phyloP scores from a whole-genome alignment of 2,113 vertebrate species.

The Psittacara wagleri region DNA sequence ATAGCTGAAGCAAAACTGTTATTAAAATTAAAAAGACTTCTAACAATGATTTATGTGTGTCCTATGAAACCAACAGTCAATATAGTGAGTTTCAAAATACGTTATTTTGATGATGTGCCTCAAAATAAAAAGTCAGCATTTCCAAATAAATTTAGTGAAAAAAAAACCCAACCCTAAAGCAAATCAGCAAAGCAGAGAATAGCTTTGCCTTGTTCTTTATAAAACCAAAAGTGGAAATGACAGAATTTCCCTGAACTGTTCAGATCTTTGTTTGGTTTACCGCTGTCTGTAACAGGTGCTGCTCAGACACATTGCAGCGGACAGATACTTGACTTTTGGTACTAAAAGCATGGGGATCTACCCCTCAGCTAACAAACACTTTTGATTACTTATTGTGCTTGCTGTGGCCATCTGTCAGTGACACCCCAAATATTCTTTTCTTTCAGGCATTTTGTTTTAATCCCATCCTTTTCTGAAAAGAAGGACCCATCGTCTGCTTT shows the following conservation, averaged over 20 bases:
- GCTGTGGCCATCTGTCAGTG: not conserved
- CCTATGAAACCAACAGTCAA: not conserved
- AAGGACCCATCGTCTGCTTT: not conserved
- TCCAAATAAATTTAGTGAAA: not conserved
- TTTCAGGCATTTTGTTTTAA: not conserved
- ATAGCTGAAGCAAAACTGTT: not conserved
- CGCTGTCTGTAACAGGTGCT: not conserved
- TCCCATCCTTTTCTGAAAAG: not conserved
- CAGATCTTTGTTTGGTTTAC: not conserved
- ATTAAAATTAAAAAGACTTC: not conserved
- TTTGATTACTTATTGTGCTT: not conserved
- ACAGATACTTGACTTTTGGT: not conserved
- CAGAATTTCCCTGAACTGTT: not conserved
- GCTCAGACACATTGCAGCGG: fast-evolving
- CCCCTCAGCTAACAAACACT: not conserved
- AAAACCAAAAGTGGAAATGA: not conserved
- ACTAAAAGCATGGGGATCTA: not conserved
- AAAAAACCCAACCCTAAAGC: not conserved
- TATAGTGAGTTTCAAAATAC: not conserved
- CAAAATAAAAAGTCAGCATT: not conserved
- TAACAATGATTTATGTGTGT: not conserved
- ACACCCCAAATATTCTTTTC: not conserved
- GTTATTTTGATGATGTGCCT: not conserved
- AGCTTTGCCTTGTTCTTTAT: not conserved
- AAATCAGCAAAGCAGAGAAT: too few species aligned